Percentiles rank a stretch among this genome's conserved stretches.
These are phyloP conservation scores for Apis laboriosa DNA, from an alignment of 1,140 invertebrate genomes.

Conservation along the genomic window DNA sequence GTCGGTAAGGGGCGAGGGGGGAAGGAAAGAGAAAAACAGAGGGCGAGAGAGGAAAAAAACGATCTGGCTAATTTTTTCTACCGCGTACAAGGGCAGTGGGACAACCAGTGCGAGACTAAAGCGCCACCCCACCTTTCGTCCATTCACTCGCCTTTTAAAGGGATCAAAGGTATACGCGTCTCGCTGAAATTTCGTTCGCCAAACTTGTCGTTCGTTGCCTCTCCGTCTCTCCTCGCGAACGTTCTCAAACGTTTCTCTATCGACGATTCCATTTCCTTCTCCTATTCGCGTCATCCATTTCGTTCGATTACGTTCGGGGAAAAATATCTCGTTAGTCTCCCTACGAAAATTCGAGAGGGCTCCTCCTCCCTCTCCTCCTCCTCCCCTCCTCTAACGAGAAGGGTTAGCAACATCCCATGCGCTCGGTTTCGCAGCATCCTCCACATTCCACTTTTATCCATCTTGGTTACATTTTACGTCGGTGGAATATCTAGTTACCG, in stretches of 20 bases:
- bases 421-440: too few species aligned
- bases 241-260: too few species aligned
- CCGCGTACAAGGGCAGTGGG: constrained; percentile 69
- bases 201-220: too few species aligned
- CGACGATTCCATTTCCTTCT: too few species aligned
- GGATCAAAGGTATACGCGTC: constrained; percentile 56
- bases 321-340: too few species aligned
- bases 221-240: too few species aligned
- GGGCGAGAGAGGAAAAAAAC: constrained; percentile 62
- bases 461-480: background rate
- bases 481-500: constrained; percentile 22
- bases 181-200: constrained; percentile 33
- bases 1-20: constrained; percentile 15
- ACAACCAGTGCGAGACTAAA: constrained; percentile 65
- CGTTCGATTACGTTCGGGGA: too few species aligned
- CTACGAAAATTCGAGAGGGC: too few species aligned
- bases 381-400: too few species aligned
- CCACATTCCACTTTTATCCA: background rate
- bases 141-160: constrained; percentile 58
- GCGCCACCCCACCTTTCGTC: constrained; percentile 48
- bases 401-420: too few species aligned
- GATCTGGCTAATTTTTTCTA: constrained; percentile 69
- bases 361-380: too few species aligned
- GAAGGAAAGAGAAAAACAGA: constrained; percentile 51
- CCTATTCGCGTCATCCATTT: too few species aligned